Conservation (phyloP, 2,113 vertebrate genomes). For the Anolis sagrei region DNA sequence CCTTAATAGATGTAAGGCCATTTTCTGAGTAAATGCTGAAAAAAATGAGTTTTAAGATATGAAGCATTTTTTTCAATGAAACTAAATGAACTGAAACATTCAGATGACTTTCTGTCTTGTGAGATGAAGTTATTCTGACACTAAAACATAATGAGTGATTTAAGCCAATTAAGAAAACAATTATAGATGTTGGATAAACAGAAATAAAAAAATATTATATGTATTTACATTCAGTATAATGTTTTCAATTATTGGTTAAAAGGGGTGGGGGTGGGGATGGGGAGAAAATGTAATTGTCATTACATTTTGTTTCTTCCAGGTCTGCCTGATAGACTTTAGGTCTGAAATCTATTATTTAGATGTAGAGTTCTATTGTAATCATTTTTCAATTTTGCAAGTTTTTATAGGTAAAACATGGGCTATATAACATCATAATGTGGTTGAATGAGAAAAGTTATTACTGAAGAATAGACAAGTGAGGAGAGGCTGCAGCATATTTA, state of each 20-base stretch:
- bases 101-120: neutral
- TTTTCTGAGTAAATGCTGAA: neutral
- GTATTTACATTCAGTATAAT: neutral
- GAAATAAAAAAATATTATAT: neutral
- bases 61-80: neutral
- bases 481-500: no score
- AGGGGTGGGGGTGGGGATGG: no score
- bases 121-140: no score
- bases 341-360: neutral
- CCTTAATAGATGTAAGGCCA: neutral
- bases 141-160: no score
- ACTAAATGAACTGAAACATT: neutral
- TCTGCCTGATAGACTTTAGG: neutral
- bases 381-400: neutral
- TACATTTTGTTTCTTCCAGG: neutral
- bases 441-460: no score
- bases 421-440: no score
- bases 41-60: neutral
- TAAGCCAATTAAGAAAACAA: neutral
- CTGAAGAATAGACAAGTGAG: no score
- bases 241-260: neutral
- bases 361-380: neutral
- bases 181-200: neutral
- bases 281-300: neutral
- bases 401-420: neutral